Base-by-base conservation (phyloP, 2,888 invertebrate species). In the Drosophila siamana region DNA sequence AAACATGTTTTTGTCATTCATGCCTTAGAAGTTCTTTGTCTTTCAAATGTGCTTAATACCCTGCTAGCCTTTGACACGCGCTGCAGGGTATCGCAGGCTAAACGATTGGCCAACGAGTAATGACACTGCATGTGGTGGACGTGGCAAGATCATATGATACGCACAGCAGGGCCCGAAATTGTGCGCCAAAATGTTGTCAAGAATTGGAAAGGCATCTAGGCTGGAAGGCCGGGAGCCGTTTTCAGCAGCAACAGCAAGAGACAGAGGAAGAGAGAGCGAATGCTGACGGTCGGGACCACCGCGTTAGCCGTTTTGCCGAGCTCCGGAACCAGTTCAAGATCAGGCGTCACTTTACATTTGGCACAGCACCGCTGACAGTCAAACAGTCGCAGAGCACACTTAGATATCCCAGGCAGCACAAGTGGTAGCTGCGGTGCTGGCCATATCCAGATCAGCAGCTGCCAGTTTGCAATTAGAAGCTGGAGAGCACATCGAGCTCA, bases 321-420 rank as follows among this genome's bases (percentile, higher is more conserved):
- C 43, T 41, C n/a, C 16, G 43, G 47, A 87, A 89, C 88, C 90
- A 89, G 88, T 88, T 89, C 90, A 74, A 76, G 86, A 88, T 83
- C 89, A 82, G 80, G 78, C 82, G 70, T 80, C 81, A 86, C 80
- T 83, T 80, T 72, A 80, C 77, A 76, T 80, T 79, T 75, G 66
- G 62, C 51, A 56, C 56, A 69, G 54, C 65, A 71, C 72, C 70
- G 78, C 74, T 70, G 83, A 78, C 79, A 80, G 78, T 68, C 68
- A 64, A 69, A 77, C 30, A 59, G 70, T 50, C 47, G 36, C 36
- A 0, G 1, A 11, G n/a, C 33, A 36, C 33, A 36, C 33, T n/a
- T n/a, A 26, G 60, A 52, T 56, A 68, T 44, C 28, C 46, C 44
- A 62, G 9, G 33, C 33, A 48, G 22, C 50, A 28, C 44, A 62